These are phyloP conservation scores for Ahaetulla prasina DNA, from an alignment of 2,113 vertebrate species.

Conservation along the genomic window DNA sequence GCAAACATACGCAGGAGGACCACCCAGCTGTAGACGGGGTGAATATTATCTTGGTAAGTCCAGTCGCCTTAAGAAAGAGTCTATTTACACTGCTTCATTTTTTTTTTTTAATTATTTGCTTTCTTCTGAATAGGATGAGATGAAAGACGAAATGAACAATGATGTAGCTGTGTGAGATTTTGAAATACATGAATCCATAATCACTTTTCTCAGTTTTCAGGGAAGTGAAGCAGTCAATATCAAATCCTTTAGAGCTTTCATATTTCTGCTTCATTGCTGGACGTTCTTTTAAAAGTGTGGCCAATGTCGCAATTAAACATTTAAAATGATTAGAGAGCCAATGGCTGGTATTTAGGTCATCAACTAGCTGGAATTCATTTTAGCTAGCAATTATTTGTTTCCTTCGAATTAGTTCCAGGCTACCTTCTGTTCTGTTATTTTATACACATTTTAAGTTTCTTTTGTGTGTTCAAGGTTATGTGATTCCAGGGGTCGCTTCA, in stretches of 20 bases:
- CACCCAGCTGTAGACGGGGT: slow-evolving; percentile 71
- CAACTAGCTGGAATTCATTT: slow-evolving; percentile 58
- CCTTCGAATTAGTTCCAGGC: slow-evolving; percentile 29
- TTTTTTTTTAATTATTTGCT: slow-evolving; percentile 75
- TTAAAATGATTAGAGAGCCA: slow-evolving; percentile 68
- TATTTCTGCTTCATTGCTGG: slow-evolving; percentile 60
- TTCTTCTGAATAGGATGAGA: slow-evolving; percentile 69
- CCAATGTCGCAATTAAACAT: slow-evolving; percentile 70
- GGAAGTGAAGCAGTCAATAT: slow-evolving; percentile 71
- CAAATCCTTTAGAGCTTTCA: slow-evolving; percentile 66
- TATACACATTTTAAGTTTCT: slow-evolving; percentile 43
- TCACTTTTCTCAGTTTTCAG: slow-evolving; percentile 73
- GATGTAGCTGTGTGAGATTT: slow-evolving; percentile 76
- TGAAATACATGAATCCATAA: slow-evolving; percentile 79
- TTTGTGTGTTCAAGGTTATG: slow-evolving; percentile 40
- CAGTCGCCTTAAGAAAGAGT: slow-evolving; percentile 67
- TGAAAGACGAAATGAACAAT: slow-evolving; percentile 70
- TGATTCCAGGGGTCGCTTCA: slow-evolving; percentile 39
- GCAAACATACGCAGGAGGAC: slow-evolving; percentile 61
- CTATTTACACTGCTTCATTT: slow-evolving; percentile 75
- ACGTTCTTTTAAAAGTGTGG: slow-evolving; percentile 62
- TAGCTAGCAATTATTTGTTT: slow-evolving; percentile 58
- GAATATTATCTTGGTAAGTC: slow-evolving; percentile 67
- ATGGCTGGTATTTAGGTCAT: slow-evolving; percentile 57
- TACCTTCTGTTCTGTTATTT: slow-evolving; percentile 45